Evolutionary conservation across 2,797 vertebrate genomes (phyloP), one percentile per base, ranked within the genome.

Genomic region (Microctenopoma stevenorrisi): DNA sequence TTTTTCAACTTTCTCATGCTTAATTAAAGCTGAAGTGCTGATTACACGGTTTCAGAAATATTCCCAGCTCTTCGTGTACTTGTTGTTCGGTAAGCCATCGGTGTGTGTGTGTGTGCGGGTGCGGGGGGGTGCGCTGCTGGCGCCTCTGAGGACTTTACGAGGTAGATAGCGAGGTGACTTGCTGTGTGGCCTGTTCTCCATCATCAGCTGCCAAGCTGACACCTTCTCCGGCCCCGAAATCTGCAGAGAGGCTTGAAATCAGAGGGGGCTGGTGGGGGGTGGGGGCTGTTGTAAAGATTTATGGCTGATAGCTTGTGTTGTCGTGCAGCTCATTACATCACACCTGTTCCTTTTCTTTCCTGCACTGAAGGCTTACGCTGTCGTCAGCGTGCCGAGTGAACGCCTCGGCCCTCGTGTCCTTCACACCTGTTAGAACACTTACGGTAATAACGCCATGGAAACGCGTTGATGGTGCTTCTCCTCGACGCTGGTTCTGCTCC

Each of bases 291-390:
- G 62, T 18, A 58, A 12, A 78, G 88, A 88, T 91, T 88, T 88
- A 86, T 49, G 68, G 71, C 1, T 2, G 42, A 53, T 49, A 22
- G 85, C 74, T 48, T 62, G 81, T 75, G 82, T 84, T 83, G 74
- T 85, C 22, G 30, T 16, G 64, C 56, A 5, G 76, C 80, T 84
- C 72, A 2, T 73, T 86, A 74, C 61, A 1, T 80, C 76, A 71
- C 89, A 89, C 88, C 86, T 91, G 89, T 90, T 91, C 74, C 28
- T 58, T 72, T 80, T 81, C 83, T 78, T 62, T 62, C 81, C 64
- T 64, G 74, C 71, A 67, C 62, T n/a, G 56, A 68, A 57, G 54
- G 56, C 81, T 54, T 47, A 52, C 43, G 2, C 37, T 10, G 68
- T 52, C 72, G 49, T 71, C 74, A 49, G 56, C 18, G 64, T 28